phyloP scores from a whole-genome alignment of 2,797 vertebrate genomes.

The Gymnocypris eckloni region DNA sequence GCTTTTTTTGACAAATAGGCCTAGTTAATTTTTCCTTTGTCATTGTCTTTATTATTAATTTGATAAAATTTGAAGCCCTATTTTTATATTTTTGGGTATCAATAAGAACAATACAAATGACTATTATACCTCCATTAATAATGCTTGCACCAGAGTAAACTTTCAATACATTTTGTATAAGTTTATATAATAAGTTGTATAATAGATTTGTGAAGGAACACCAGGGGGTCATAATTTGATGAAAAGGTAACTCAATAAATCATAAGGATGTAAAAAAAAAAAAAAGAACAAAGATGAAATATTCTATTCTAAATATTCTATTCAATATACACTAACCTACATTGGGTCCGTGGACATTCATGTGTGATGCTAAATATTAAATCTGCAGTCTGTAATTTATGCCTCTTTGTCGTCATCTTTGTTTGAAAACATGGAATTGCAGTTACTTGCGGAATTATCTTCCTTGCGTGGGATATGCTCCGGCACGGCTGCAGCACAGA shows the following conservation, averaged over 20 bases:
- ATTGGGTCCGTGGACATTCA: neutral
- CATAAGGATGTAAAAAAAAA: neutral
- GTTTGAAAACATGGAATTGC: too few species aligned
- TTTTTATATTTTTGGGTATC: neutral
- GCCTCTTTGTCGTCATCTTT: too few species aligned
- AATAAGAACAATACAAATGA: neutral
- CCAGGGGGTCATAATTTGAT: neutral
- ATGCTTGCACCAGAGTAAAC: neutral
- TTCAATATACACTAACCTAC: neutral
- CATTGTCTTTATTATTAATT: neutral
- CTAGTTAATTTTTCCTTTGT: neutral
- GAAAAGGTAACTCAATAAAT: neutral
- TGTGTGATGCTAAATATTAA: neutral
- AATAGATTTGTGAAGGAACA: neutral
- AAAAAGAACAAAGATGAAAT: neutral
- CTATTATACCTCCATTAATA: neutral
- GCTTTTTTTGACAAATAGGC: neutral
- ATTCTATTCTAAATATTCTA: too few species aligned
- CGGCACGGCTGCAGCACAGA: too few species aligned
- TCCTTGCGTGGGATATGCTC: too few species aligned
- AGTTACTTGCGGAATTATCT: too few species aligned
- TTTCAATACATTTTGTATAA: neutral
- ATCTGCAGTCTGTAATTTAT: too few species aligned
- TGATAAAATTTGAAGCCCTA: neutral
- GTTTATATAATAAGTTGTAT: neutral